Evolutionary conservation across 2,797 vertebrate species (phyloP).

Genomic region (Coccyzus lansbergi): DNA sequence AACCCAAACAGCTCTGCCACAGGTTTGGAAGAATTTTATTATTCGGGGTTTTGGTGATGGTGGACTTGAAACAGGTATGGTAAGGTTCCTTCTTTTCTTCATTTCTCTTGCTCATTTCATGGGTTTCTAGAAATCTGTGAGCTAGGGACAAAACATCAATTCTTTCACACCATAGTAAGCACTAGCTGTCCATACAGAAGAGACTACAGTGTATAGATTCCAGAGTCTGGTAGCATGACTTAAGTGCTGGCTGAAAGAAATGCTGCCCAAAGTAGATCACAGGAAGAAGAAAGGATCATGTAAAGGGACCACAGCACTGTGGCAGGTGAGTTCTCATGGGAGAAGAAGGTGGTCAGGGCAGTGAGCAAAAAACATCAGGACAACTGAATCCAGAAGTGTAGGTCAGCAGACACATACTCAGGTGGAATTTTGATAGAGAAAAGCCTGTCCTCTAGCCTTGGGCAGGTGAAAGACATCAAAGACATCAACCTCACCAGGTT

Average conservation of each 20-base stretch:
- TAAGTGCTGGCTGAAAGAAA: not conserved
- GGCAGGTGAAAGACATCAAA: not conserved
- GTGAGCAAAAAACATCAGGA: not conserved
- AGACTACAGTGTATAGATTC: not conserved
- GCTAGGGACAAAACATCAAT: not conserved
- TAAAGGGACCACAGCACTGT: not conserved
- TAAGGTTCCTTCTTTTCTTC: not conserved
- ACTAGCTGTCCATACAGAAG: not conserved
- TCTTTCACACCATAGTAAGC: not conserved
- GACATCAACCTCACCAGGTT: not conserved
- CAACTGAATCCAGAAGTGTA: not conserved
- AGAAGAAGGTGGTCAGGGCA: not conserved
- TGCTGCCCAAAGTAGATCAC: not conserved
- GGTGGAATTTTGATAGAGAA: not conserved
- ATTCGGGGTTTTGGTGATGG: not conserved
- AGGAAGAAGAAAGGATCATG: not conserved
- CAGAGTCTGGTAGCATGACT: not conserved
- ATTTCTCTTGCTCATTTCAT: not conserved
- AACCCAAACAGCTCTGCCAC: conserved; percentile 63
- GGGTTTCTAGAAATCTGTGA: not conserved
- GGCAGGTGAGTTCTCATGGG: not conserved
- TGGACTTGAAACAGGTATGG: not conserved
- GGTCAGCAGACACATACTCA: not conserved
- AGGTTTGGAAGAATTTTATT: conserved; percentile 76
- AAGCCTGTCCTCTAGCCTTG: not conserved